phyloP scores from a whole-genome alignment of 1,140 invertebrate species.

The Pseudomyrmex cubaensis region DNA sequence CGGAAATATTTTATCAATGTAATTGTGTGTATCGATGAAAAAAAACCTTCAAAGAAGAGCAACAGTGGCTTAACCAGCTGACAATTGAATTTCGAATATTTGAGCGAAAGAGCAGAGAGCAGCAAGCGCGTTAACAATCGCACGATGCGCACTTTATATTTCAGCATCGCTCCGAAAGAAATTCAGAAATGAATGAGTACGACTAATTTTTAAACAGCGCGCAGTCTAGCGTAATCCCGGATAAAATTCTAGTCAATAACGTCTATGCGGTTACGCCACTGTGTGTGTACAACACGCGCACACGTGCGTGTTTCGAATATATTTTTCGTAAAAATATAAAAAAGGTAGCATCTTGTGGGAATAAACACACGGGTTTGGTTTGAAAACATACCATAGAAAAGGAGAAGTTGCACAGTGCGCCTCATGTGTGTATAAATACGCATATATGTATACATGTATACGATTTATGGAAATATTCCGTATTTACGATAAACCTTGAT shows the following conservation, averaged over 20 bases:
- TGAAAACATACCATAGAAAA: constrained; percentile 69
- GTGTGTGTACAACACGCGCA: background rate
- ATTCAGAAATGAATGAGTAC: constrained; percentile 21
- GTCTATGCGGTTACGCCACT: constrained; percentile 22
- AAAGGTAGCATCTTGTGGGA: constrained; percentile 58
- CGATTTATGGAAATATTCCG: constrained; percentile 62
- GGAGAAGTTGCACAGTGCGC: constrained; percentile 59
- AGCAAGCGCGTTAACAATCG: constrained; percentile 4
- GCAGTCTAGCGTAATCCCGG: background rate
- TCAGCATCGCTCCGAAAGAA: background rate
- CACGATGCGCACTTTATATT: background rate
- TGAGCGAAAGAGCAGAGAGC: background rate
- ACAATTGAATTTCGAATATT: background rate
- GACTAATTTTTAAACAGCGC: constrained; percentile 6
- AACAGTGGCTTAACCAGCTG: constrained; percentile 38
- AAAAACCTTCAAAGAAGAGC: background rate
- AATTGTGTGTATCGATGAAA: background rate
- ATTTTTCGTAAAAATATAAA: constrained; percentile 68
- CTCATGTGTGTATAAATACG: constrained; percentile 62
- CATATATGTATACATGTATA: constrained; percentile 52
- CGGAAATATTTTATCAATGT: background rate
- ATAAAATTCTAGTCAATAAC: constrained; percentile 14
- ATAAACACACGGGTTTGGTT: constrained; percentile 55
- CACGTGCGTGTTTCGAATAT: background rate
- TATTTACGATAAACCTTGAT: constrained; percentile 30